These are phyloP conservation scores for Acrobasis repandana DNA, from an alignment of 2,888 invertebrate genomes.

Conservation along the genomic window DNA sequence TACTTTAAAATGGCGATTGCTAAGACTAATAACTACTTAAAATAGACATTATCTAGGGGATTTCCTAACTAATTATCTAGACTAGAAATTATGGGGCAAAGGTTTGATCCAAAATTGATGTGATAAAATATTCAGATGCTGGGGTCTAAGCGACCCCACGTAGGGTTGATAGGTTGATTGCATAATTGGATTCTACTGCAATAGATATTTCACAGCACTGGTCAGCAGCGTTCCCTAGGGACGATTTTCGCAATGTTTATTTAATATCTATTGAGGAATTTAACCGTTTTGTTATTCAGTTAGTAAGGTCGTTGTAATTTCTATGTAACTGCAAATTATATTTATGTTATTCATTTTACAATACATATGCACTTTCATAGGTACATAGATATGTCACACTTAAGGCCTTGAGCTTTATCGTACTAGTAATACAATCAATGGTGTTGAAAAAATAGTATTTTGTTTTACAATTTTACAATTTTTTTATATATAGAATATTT, in stretches of 20 bases:
- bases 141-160: constrained; percentile 27
- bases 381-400: no score
- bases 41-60: constrained; percentile 8
- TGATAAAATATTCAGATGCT: constrained; percentile 35
- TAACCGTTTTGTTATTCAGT: background rate
- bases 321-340: background rate
- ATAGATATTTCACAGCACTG: constrained; percentile 14
- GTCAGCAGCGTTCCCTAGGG: constrained; percentile 19
- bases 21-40: constrained; percentile 12
- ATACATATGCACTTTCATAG: no score
- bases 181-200: constrained; percentile 16
- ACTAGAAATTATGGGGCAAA: constrained; percentile 39
- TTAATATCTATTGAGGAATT: background rate
- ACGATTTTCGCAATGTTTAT: background rate
- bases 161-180: constrained; percentile 29
- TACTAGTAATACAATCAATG: no score
- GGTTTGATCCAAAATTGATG: constrained; percentile 38
- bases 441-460: no score
- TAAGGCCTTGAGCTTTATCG: no score
- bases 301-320: background rate
- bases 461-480: no score
- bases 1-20: constrained; percentile 12
- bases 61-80: constrained; percentile 32
- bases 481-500: no score
- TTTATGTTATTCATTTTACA: no score